A percentile compares a stretch with the other conserved stretches of the same genome.
Conservation (phyloP, 2,113 vertebrate species). For the Corydoras sp. region DNA sequence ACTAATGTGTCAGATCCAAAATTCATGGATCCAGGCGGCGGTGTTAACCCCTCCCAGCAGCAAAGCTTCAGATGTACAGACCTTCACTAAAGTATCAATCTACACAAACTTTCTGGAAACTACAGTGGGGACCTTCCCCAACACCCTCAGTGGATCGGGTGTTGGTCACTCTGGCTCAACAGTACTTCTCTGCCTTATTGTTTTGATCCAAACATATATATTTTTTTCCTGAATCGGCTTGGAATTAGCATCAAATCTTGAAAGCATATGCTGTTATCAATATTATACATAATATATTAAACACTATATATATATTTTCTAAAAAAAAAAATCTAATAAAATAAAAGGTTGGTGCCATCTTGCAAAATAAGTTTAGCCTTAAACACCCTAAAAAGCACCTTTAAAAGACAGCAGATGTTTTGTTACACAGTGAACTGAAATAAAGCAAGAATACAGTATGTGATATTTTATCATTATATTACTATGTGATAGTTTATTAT, state of each 20-base stretch:
- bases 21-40: constrained; percentile 32
- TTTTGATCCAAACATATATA: not conserved
- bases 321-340: too few species aligned
- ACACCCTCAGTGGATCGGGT: not conserved
- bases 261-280: too few species aligned
- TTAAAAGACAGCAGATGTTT: too few species aligned
- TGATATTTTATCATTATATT: too few species aligned
- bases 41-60: constrained; percentile 2
- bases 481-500: too few species aligned
- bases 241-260: not conserved
- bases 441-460: too few species aligned
- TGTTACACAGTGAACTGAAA: too few species aligned
- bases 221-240: not conserved
- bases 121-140: constrained; percentile 16
- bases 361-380: too few species aligned
- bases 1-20: constrained; percentile 32
- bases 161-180: not conserved
- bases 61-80: not conserved
- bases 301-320: not conserved
- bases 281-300: not conserved
- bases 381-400: too few species aligned
- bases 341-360: too few species aligned
- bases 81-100: constrained; percentile 21
- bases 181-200: constrained; percentile 9
- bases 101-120: constrained; percentile 6